Evolutionary conservation across 2,888 invertebrate species (phyloP).

Genomic region (Augiades crinisus): DNA sequence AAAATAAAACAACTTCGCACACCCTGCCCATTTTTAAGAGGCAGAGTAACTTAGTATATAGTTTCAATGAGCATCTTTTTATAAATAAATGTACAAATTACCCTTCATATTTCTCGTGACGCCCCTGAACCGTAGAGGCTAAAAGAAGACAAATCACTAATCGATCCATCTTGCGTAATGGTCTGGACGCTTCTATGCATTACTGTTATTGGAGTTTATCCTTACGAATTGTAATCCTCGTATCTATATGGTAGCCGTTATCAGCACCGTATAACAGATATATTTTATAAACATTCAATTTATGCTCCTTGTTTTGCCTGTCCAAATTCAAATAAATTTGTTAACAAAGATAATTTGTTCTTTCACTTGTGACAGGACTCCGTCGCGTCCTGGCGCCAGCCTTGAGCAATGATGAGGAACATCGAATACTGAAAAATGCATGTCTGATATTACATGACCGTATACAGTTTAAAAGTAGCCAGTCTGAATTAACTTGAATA

Average conservation of each 20-base stretch:
- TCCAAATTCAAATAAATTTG: not conserved
- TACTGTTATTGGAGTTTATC: slow-evolving; percentile 31
- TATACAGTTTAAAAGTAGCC: too few relatives aligned
- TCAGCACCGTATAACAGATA: not conserved
- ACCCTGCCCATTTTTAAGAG: too few relatives aligned
- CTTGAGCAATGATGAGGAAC: too few relatives aligned
- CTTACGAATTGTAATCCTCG: slow-evolving; percentile 16
- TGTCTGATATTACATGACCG: too few relatives aligned
- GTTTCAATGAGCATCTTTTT: too few relatives aligned
- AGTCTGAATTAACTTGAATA: too few relatives aligned
- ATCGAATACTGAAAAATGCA: not conserved
- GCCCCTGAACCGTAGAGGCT: slow-evolving; percentile 46
- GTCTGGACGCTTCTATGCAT: slow-evolving; percentile 24
- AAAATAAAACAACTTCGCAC: too few relatives aligned
- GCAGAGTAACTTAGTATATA: too few relatives aligned
- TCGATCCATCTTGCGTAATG: slow-evolving; percentile 48
- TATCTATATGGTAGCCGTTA: slow-evolving; percentile 18
- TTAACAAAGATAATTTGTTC: too few relatives aligned
- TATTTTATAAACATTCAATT: not conserved
- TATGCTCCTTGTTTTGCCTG: not conserved
- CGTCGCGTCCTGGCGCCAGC: too few relatives aligned
- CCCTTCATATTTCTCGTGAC: slow-evolving; percentile 73
- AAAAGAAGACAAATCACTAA: slow-evolving; percentile 45
- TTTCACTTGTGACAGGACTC: too few relatives aligned
- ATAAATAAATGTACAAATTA: slow-evolving; percentile 44